Evolutionary conservation across 1,140 invertebrate genomes (phyloP).

Genomic region (Lordiphosa mommai): DNA sequence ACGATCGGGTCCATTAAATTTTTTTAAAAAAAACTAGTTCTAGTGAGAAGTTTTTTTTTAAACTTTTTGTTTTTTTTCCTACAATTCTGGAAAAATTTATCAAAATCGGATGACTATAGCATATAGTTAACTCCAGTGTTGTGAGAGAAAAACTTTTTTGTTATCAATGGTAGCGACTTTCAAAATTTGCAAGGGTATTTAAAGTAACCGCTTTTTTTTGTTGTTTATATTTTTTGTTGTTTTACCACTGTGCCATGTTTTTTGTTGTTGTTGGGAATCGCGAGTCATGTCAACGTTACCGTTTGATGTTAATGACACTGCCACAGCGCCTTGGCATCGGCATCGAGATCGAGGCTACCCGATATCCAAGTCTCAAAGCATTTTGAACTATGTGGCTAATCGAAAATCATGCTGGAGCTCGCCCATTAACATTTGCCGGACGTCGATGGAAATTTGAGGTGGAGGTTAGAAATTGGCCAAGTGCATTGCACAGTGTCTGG

Average conservation of each 20-base stretch:
- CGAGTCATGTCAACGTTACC: slow-evolving; percentile 33
- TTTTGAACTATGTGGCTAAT: slow-evolving; percentile 57
- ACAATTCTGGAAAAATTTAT: no score
- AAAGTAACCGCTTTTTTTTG: no score
- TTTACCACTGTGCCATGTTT: slow-evolving; percentile 13
- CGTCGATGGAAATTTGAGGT: slow-evolving; percentile 15
- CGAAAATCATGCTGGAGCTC: slow-evolving; percentile 35
- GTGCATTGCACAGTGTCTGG: slow-evolving; percentile 1
- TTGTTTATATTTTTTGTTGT: no score
- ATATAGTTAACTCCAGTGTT: no score
- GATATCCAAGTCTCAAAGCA: slow-evolving; percentile 17
- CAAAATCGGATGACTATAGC: no score
- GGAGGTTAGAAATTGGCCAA: slow-evolving; percentile 2
- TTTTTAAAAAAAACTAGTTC: no score
- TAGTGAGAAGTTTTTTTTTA: no score
- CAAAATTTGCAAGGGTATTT: no score
- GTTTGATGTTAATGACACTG: slow-evolving; percentile 57
- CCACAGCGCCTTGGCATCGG: slow-evolving; percentile 38
- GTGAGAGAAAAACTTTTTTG: no score
- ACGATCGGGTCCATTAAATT: no score
- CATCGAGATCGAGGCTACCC: slow-evolving; percentile 20
- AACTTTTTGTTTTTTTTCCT: no score
- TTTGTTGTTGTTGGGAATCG: slow-evolving; percentile 5
- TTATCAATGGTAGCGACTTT: no score
- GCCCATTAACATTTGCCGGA: slow-evolving; percentile 55